phyloP scores from a whole-genome alignment of 2,888 invertebrate species.

The Oeneis ivallda region DNA sequence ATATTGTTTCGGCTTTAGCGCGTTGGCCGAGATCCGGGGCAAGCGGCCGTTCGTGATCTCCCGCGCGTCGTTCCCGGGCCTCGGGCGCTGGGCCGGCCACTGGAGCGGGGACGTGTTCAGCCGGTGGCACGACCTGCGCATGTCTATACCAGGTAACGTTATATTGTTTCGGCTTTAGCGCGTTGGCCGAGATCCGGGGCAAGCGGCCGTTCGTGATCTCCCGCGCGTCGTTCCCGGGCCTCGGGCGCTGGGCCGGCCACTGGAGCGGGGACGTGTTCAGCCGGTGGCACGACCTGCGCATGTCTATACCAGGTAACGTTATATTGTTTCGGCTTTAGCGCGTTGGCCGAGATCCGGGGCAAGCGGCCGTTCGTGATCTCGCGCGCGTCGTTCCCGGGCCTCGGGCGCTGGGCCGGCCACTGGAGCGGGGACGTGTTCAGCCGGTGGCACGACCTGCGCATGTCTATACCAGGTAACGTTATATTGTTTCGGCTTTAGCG shows the following conservation, averaged over 20 bases:
- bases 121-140: constrained; percentile 88
- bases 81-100: constrained; percentile 88
- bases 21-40: constrained; percentile 83
- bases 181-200: constrained; percentile 83
- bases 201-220: constrained; percentile 90
- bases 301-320: constrained; percentile 84
- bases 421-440: constrained; percentile 93
- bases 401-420: constrained; percentile 88
- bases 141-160: constrained; percentile 84
- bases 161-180: constrained; percentile 75
- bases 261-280: constrained; percentile 93
- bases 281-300: constrained; percentile 88
- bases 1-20: constrained; percentile 75
- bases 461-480: constrained; percentile 84
- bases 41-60: constrained; percentile 90
- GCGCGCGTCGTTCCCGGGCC: constrained; percentile 89
- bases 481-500: constrained; percentile 75
- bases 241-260: constrained; percentile 88
- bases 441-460: constrained; percentile 88
- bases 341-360: constrained; percentile 83
- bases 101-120: constrained; percentile 93
- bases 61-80: constrained; percentile 89
- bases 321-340: constrained; percentile 75
- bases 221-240: constrained; percentile 89
- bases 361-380: constrained; percentile 90